phyloP scores from a whole-genome alignment of 2,888 invertebrate genomes.

The Poecilus cupreus region DNA sequence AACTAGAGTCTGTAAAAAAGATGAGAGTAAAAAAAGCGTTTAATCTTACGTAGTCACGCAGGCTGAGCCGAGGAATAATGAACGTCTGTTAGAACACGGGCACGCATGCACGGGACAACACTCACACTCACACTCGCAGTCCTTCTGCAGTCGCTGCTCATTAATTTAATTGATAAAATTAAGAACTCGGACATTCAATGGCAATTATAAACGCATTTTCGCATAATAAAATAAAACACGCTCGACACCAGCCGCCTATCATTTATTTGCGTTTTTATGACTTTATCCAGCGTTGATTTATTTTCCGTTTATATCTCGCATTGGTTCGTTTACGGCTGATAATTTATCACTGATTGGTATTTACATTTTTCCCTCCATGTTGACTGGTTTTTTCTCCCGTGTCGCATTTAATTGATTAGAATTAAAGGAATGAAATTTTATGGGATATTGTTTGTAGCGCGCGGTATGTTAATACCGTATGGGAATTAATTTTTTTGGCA shows the following conservation, averaged over 20 bases:
- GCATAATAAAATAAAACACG: constrained; percentile 50
- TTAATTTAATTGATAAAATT: constrained; percentile 58
- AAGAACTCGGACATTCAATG: constrained; percentile 40
- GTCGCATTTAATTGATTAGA: constrained; percentile 17
- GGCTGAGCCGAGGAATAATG: constrained; percentile 31
- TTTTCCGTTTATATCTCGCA: constrained; percentile 43
- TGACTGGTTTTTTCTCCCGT: constrained; percentile 19
- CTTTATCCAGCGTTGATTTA: constrained; percentile 47
- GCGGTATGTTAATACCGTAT: background rate
- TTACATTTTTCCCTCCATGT: constrained; percentile 31
- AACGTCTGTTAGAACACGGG: constrained; percentile 39
- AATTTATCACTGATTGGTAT: constrained; percentile 49
- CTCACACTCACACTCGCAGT: background rate
- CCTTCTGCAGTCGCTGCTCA: constrained; percentile 19
- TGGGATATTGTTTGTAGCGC: constrained; percentile 9
- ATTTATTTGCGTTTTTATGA: constrained; percentile 22
- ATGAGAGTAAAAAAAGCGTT: constrained; percentile 37
- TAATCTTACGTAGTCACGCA: constrained; percentile 53
- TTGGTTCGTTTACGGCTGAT: constrained; percentile 29
- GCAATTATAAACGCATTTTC: constrained; percentile 58
- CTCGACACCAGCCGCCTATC: background rate
- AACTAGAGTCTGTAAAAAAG: constrained; percentile 44
- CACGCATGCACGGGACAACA: constrained; percentile 25
- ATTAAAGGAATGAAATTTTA: constrained; percentile 20
- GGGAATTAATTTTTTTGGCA: constrained; percentile 8